These are phyloP conservation scores for Cheirogaleus medius DNA, from an alignment of 2,113 vertebrate species.

Conservation along the genomic window DNA sequence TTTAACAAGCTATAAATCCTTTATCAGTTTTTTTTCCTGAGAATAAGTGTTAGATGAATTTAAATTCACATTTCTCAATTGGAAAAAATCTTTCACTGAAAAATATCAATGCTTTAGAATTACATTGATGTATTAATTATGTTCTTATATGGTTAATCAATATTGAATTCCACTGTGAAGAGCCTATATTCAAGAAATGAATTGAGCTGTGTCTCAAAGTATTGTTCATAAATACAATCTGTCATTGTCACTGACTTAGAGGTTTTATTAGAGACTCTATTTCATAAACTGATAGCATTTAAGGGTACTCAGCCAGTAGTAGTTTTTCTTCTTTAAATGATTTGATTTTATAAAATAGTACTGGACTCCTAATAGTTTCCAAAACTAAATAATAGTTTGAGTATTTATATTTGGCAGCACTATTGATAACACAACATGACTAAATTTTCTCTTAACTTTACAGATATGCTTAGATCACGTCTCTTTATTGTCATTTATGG, in stretches of 20 bases:
- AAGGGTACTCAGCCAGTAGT: neutral
- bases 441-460: neutral
- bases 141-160: neutral
- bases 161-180: neutral
- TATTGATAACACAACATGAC: neutral
- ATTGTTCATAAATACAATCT: neutral
- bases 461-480: neutral
- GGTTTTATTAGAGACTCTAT: slow-evolving; percentile 1
- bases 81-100: neutral
- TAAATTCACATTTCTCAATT: neutral
- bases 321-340: neutral
- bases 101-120: neutral
- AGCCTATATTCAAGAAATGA: neutral
- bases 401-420: neutral
- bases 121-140: neutral
- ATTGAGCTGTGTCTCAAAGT: neutral
- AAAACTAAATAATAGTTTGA: neutral
- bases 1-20: neutral
- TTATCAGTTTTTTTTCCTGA: neutral
- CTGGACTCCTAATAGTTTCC: neutral
- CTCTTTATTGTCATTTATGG: neutral
- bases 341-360: neutral
- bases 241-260: neutral
- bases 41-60: neutral
- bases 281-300: neutral